Conservation (phyloP, 2,113 vertebrate genomes). For the Notechis scutatus region DNA sequence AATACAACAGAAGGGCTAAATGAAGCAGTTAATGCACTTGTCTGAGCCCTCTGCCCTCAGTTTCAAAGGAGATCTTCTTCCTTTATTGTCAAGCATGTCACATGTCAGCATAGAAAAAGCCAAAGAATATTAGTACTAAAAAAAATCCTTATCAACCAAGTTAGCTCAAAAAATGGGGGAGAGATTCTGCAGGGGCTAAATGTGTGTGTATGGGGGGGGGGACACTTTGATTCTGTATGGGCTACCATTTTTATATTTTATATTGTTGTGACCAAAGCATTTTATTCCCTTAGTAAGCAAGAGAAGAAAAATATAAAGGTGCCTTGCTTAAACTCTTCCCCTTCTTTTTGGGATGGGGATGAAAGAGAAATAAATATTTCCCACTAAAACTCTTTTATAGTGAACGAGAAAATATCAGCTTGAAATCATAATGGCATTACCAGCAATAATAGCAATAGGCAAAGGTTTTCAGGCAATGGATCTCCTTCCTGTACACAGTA, state of each 20-base stretch:
- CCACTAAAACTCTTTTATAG: background rate
- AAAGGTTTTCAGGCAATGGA: background rate
- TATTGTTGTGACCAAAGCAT: slow-evolving; percentile 42
- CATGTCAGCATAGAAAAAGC: background rate
- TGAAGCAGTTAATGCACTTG: slow-evolving; percentile 30
- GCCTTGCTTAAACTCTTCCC: slow-evolving; percentile 34
- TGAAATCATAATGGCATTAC: slow-evolving; percentile 21
- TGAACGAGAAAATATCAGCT: slow-evolving; percentile 7
- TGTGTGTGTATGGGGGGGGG: background rate
- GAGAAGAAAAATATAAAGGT: slow-evolving; percentile 28
- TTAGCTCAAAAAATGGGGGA: background rate
- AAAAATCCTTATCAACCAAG: slow-evolving; percentile 38
- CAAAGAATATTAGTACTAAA: slow-evolving; percentile 21
- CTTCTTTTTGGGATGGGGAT: background rate
- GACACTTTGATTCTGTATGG: slow-evolving; percentile 1
- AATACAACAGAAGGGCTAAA: slow-evolving; percentile 63
- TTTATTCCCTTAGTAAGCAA: slow-evolving; percentile 36
- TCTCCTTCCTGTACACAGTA: background rate
- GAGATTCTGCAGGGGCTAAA: slow-evolving; percentile 4
- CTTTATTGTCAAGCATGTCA: slow-evolving; percentile 37
- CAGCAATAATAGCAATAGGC: slow-evolving; percentile 22
- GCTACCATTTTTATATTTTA: slow-evolving; percentile 31
- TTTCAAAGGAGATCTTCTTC: slow-evolving; percentile 35
- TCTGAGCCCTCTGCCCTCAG: slow-evolving; percentile 52
- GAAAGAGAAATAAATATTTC: background rate